Evolutionary conservation across 2,888 invertebrate species (phyloP).

Genomic region (Polyploca ridens): DNA sequence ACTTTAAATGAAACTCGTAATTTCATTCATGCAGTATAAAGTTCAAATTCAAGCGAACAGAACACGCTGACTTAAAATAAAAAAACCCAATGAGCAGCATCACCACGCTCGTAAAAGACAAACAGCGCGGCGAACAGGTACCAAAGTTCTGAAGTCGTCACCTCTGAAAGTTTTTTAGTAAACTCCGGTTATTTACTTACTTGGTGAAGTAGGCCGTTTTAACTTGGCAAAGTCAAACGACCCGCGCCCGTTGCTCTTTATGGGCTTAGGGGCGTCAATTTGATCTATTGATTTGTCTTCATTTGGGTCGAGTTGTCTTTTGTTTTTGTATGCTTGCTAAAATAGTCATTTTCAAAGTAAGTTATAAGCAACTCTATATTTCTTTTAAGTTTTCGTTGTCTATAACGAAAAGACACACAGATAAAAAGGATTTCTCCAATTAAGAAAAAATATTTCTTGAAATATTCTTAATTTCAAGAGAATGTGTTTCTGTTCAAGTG

Average conservation of each 20-base stretch:
- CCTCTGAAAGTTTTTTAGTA: slow-evolving; percentile 48
- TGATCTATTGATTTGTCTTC: slow-evolving; percentile 6
- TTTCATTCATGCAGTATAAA: too few species aligned
- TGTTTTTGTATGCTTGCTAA: neutral
- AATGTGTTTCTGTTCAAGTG: too few species aligned
- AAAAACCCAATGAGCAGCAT: neutral
- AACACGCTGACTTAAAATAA: too few species aligned
- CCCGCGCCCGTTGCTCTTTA: slow-evolving; percentile 46
- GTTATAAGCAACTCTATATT: too few species aligned
- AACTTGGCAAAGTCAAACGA: slow-evolving; percentile 36
- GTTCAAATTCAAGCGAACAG: too few species aligned
- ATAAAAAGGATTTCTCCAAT: too few species aligned
- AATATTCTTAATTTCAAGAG: too few species aligned
- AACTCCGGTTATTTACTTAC: slow-evolving; percentile 53
- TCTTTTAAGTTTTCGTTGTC: too few species aligned
- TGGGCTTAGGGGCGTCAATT: slow-evolving; percentile 20
- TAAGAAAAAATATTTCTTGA: too few species aligned
- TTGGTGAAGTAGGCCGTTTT: slow-evolving; percentile 36
- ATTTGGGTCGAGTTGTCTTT: neutral
- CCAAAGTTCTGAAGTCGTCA: slow-evolving; percentile 49
- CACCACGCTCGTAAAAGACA: slow-evolving; percentile 36
- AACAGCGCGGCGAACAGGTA: slow-evolving; percentile 29
- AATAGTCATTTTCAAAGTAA: too few species aligned
- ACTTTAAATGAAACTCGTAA: too few species aligned
- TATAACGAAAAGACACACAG: too few species aligned